Evolutionary conservation across 2,113 vertebrate genomes (phyloP), one percentile per base, ranked within the genome.

Genomic region (Hippocampus abdominalis): DNA sequence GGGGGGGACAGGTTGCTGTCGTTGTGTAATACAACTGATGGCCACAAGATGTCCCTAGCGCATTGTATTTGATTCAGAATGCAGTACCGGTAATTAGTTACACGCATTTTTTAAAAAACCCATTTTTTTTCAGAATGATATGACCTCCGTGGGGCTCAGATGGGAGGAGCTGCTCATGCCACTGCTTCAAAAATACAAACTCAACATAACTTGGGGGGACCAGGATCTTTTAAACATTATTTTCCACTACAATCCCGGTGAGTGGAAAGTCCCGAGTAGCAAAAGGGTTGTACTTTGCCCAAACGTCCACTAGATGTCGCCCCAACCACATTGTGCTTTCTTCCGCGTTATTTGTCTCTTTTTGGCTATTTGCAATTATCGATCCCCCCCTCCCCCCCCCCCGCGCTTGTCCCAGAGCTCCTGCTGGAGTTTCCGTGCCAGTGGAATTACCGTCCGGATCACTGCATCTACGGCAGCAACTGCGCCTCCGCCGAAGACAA

Each of bases 131-230:
- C 74, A 99, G 96, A 98, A 98, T 76, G 96, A 98, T 84, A 95
- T 99, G 95, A 95, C 91, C 12, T 8, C 81, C 44, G 81, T 86
- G 73, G 39, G 84, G 0, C 90, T 99, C 25, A 91, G 76, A 3
- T 99, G 97, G 96, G 91, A 91, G 76, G 95, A 98, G 79, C 91
- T 98, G 63, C 92, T 99, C 76, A 94, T 98, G 94, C 95, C 96
- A 0, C 75, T 99, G 64, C 89, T 98, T 67, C 96, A 96, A 85
- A 99, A 99, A 79, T 98, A 99, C 83, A 98, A 97, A 81, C 89
- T 99, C 23, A 98, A 98, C 79, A 98, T 99, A 85, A 98, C 96
- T 0, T 98, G 97, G 97, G 96, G 96, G 16, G 96, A 99, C 88
- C 97, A 99, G 81, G 97, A 98, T 85, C 93, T 99, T 16, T 88